phyloP scores from a whole-genome alignment of 2,797 vertebrate genomes.

The Neosilurus hyrtlii region DNA sequence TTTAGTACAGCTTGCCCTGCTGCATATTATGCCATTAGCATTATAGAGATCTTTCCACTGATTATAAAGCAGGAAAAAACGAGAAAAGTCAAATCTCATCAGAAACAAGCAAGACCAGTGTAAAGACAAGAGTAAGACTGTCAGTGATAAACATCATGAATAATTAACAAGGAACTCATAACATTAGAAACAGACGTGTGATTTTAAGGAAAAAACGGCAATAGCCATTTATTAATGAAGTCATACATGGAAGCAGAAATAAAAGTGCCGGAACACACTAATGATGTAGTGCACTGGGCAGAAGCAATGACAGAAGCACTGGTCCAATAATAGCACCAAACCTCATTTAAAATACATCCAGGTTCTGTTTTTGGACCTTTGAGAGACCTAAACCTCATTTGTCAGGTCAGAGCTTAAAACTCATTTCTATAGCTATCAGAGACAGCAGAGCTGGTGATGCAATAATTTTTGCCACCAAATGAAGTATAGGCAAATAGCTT shows the following conservation, averaged over 20 bases:
- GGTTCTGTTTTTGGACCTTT: constrained; percentile 21
- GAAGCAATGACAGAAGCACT: constrained; percentile 23
- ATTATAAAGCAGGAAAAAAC: not conserved
- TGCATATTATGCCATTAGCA: not conserved
- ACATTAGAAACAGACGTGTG: constrained; percentile 21
- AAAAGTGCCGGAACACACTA: constrained; percentile 15
- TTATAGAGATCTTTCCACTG: not conserved
- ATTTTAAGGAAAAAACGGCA: not conserved
- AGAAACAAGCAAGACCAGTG: not conserved
- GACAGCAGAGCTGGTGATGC: not conserved
- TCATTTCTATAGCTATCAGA: constrained; percentile 10
- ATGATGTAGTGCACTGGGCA: constrained; percentile 21
- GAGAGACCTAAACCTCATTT: constrained; percentile 33
- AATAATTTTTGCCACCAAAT: not conserved
- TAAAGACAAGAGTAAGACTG: not conserved
- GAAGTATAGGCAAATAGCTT: not conserved
- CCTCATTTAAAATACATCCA: constrained; percentile 35
- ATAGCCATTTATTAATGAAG: not conserved
- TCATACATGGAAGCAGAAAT: not conserved
- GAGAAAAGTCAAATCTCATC: not conserved
- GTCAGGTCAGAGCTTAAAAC: not conserved
- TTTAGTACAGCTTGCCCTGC: not conserved
- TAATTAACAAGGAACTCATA: constrained; percentile 8
- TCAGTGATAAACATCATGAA: constrained; percentile 10
- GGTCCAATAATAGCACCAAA: constrained; percentile 37